Conservation (phyloP, 2,888 invertebrate species). For the Synanthedon vespiformis region DNA sequence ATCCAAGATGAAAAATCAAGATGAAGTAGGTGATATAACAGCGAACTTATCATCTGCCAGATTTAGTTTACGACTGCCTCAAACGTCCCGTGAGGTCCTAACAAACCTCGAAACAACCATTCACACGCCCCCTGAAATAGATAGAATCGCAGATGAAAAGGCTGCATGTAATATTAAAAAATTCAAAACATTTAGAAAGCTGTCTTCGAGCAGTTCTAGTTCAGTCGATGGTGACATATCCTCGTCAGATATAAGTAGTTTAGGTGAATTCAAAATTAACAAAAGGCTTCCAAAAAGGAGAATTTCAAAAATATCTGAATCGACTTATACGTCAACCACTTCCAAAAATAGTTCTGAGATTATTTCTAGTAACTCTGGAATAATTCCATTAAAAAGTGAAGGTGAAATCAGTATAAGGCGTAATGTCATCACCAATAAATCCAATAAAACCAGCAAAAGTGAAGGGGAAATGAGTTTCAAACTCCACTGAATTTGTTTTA, state of each 20-base stretch:
- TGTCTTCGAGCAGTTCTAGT: constrained; percentile 33
- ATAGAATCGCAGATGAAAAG: constrained; percentile 3
- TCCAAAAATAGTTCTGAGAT: constrained; percentile 35
- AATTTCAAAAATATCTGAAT: constrained; percentile 32
- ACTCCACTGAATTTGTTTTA: constrained; percentile 3
- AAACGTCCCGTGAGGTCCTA: constrained; percentile 39
- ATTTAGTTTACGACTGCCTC: constrained; percentile 51
- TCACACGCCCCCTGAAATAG: constrained; percentile 8
- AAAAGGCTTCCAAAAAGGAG: constrained; percentile 23
- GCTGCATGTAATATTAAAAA: constrained; percentile 4
- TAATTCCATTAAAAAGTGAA: constrained; percentile 46
- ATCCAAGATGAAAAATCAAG: constrained; percentile 19
- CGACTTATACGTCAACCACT: constrained; percentile 31
- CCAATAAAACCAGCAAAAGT: constrained; percentile 20
- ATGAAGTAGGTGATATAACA: constrained; percentile 36
- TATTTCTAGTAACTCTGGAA: constrained; percentile 19
- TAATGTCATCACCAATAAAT: constrained; percentile 1
- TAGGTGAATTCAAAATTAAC: constrained; percentile 45
- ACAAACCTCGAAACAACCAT: constrained; percentile 31
- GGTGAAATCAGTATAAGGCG: constrained; percentile 39
- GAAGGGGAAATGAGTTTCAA: constrained; percentile 42
- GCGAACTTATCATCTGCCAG: constrained; percentile 56
- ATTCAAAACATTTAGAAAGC: constrained; percentile 15
- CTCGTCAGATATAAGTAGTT: constrained; percentile 57
- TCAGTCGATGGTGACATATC: constrained; percentile 46